Evolutionary conservation across 2,888 invertebrate genomes (phyloP), one percentile per base, ranked within the genome.

Genomic region (Agriopis leucophaearia): DNA sequence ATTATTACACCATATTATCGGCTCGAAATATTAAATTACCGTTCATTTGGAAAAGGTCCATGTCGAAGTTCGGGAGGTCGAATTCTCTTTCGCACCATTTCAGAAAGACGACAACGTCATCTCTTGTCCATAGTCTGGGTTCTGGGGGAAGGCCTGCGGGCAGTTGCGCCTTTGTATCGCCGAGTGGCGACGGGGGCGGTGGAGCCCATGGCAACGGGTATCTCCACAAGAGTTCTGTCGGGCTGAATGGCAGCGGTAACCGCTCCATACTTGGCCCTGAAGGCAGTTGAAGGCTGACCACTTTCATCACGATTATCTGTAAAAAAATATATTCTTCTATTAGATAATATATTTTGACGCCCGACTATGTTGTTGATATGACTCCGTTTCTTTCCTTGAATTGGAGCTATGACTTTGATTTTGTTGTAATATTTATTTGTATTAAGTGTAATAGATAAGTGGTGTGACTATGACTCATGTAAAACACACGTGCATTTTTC

Each of bases 11-110:
- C 40, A 40, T 54, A 54, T 4, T 16, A 15, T 16, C 38, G 54
- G 44, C 62, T 58, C 18, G 13, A 59, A 48, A 47, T 57, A 13
- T 51, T 50, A 73, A 81, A 89, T 94, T 92, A 95, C 98, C 99
- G 88, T 99, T 99, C 98, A 99, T 98, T 94, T 98, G 98, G 88
- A 99, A 99, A 91, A 97, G 96, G 84, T 98, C 98, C 95, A 97
- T 96, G 85, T 98, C 98, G 85, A 99, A 97, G 79, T 97, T 96
- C 61, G 98, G 98, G 76, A 98, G 94, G 89, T 98, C 98, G 87
- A 98, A 98, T 91, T 98, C 98, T 75, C 97, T 95, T 89, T 98
- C 98, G 76, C 98, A 97, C 97, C 98, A 98, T 84, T 97, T 96
- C 58, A 99, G 93, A 89, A 98, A 99, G 62, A 97, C 95, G 54